Evolutionary conservation across 2,797 vertebrate genomes (phyloP).

Genomic region (Micropoecilia bifurca): DNA sequence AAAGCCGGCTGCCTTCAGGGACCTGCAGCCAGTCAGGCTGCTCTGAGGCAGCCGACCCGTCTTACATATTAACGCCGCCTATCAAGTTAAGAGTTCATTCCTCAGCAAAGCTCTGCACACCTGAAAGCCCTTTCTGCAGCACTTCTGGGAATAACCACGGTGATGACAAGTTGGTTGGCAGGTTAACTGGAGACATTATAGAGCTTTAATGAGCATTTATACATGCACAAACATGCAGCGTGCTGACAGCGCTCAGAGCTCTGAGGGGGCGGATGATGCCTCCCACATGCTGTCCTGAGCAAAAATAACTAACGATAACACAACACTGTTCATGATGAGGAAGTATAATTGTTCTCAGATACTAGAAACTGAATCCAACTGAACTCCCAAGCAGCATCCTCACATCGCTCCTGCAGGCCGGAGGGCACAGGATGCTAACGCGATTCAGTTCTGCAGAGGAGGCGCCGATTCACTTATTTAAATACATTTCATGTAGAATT

Average conservation of each 20-base stretch:
- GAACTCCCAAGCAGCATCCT: not conserved
- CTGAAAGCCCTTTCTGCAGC: not conserved
- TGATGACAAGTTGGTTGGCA: constrained; percentile 28
- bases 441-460: not conserved
- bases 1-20: constrained; percentile 9
- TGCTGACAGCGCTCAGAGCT: constrained; percentile 18
- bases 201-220: constrained; percentile 35
- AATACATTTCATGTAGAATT: not conserved
- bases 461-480: not conserved
- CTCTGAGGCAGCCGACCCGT: not conserved
- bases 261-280: constrained; percentile 46
- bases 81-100: not conserved
- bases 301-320: constrained; percentile 2
- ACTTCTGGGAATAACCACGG: constrained; percentile 1
- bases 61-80: not conserved
- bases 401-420: not conserved
- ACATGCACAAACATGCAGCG: constrained; percentile 22
- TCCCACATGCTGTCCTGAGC: constrained; percentile 25
- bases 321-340: not conserved
- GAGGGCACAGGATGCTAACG: not conserved
- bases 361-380: not conserved
- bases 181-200: constrained; percentile 23
- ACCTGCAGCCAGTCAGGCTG: constrained; percentile 6
- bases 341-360: not conserved
- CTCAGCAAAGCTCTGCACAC: constrained; percentile 17